Evolutionary conservation across 2,113 vertebrate genomes (phyloP).

Genomic region (Eupsittula cactorum): DNA sequence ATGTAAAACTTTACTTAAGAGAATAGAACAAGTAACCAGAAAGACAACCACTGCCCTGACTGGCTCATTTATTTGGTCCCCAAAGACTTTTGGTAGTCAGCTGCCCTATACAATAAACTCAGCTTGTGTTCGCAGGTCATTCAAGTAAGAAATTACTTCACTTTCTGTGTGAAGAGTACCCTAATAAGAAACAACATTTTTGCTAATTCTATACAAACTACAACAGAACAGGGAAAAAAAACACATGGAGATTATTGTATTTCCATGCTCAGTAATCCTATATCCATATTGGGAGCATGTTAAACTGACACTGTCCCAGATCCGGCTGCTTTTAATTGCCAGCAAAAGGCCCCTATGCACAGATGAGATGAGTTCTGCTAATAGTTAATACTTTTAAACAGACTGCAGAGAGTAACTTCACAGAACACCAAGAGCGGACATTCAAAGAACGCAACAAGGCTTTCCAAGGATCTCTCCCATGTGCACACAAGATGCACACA

Average conservation of each 20-base stretch:
- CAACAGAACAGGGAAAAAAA: not conserved
- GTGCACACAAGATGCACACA: not conserved
- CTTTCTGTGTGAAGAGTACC: not conserved
- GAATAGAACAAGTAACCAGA: not conserved
- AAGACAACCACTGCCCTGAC: not conserved
- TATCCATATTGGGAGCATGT: not conserved
- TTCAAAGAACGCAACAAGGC: not conserved
- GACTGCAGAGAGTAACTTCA: not conserved
- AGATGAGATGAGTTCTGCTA: not conserved
- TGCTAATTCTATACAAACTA: not conserved
- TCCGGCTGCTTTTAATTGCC: not conserved
- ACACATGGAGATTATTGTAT: not conserved
- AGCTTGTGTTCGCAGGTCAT: not conserved
- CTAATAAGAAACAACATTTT: not conserved
- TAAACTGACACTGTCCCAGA: not conserved
- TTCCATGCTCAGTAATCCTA: not conserved
- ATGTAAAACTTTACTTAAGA: too few species aligned
- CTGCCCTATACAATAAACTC: not conserved
- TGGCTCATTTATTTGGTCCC: not conserved
- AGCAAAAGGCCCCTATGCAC: fast-evolving
- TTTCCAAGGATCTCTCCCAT: not conserved
- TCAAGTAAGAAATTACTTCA: not conserved
- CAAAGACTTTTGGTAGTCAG: not conserved
- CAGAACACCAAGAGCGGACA: not conserved
- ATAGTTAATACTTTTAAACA: not conserved